Evolutionary conservation across 2,113 vertebrate genomes (phyloP), one percentile per base, ranked within the genome.

Genomic region (Cervus canadensis): DNA sequence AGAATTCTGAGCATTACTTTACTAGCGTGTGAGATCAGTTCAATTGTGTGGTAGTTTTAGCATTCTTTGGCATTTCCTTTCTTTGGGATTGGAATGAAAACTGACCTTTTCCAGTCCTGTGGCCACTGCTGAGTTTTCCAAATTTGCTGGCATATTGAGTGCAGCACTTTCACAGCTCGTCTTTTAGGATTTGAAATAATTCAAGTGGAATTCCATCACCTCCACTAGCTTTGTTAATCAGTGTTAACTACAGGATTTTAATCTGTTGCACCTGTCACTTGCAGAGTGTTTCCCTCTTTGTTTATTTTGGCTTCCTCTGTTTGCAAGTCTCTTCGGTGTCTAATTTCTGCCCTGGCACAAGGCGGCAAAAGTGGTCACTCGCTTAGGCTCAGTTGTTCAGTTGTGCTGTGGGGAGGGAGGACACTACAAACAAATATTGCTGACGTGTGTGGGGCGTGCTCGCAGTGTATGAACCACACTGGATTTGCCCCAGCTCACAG

Each of bases 321-420:
- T 40, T 71, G 4, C 67, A 40, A 23, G 67, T 71, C 19, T 71
- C n/a, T 71, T 71, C n/a, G 23, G 19, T 71, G 10, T 71, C 67
- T 40, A 12, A 40, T 5, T 40, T 71, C n/a, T 10, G 36, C n/a
- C 19, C n/a, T 71, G 19, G 40, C 67, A 71, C 67, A 71, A 40
- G 19, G 67, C 4, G 2, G 5, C 0, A 0, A 12, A 40, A 19
- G 19, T 40, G n/a, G 9, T 71, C n/a, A 71, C 19, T 71, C 23
- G 23, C 12, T 40, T 40, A 23, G 67, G 19, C 16, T 40, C n/a
- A 36, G 9, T 71, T 71, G 67, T 71, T 71, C n/a, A 71, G 5
- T 71, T 71, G 9, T 40, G 19, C 36, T 71, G 2, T 71, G 67
- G 67, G 19, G 19, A 71, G 1, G n/a, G 64, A 71, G n/a, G 19